Evolutionary conservation across 2,888 invertebrate species (phyloP), one percentile per base, ranked within the genome.

Genomic region (Rhaphigaster nebulosa): DNA sequence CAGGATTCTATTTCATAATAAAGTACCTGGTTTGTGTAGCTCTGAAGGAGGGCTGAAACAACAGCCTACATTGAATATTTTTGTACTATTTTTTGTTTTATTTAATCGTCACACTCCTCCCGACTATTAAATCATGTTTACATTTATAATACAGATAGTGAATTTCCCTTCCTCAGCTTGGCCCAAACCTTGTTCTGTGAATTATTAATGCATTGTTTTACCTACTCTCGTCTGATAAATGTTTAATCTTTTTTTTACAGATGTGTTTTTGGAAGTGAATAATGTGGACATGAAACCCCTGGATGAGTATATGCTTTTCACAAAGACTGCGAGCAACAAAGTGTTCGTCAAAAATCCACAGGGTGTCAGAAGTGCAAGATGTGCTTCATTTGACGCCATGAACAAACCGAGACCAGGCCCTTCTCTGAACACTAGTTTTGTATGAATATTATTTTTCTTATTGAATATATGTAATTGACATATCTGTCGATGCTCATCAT

Each of bases 231-330:
- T 8, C 52, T 15, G 13, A 52, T 15, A 18, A 15, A 52, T 15
- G 13, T 52, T 15, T 52, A 52, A 23, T 60, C 8, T 60, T n/a
- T 10, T 20, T 8, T 52, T 91, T 91, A 20, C 94, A 98, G 98
- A 98, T 94, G 97, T 98, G 87, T 96, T 97, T 92, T 96, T 98
- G 91, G 96, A 97, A 94, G 96, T 98, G 91, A 97, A 98, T 93
- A 96, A 96, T 91, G 95, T 96, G 92, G 94, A 95, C 91, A 97
- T 98, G 97, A 97, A 97, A 93, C 98, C 98, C 0, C 94, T 98
- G 88, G 98, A 98, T 94, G 98, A 98, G 93, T 98, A 98, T 94
- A 98, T 98, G 97, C 94, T 97, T n/a, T 98, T 97, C 93, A 97
- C 97, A 8, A 97, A 97, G 93, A 96, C 96, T 26, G 97, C 96